phyloP scores from a whole-genome alignment of 2,797 vertebrate genomes.

The Babyrousa celebensis region DNA sequence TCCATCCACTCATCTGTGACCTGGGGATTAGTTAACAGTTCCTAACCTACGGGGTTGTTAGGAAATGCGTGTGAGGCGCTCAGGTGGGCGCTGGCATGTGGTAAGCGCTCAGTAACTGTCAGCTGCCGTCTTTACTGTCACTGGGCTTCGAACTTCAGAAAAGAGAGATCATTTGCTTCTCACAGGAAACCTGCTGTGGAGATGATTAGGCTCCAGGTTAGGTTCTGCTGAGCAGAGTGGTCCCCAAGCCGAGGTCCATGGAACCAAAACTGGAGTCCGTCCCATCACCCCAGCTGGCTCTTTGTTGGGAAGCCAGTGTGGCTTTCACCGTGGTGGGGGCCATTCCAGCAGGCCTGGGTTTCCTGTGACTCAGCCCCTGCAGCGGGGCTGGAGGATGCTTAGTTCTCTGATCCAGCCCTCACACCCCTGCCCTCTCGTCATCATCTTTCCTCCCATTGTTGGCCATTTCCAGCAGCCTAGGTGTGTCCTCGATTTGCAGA shows the following conservation, averaged over 20 bases:
- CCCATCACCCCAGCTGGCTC: fast-evolving
- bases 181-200: not conserved
- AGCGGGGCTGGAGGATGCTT: too few relatives aligned
- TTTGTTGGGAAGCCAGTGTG: not conserved
- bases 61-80: not conserved
- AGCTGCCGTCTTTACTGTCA: fast-evolving
- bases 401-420: not conserved
- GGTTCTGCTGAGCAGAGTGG: not conserved
- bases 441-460: conserved; percentile 63
- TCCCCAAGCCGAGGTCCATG: not conserved
- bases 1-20: not conserved
- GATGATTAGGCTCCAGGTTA: not conserved
- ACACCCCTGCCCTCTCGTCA: not conserved
- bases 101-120: not conserved
- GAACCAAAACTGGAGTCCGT: not conserved
- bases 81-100: not conserved
- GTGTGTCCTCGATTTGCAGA: conserved; percentile 39
- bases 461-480: not conserved
- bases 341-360: not conserved
- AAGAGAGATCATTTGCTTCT: not conserved
- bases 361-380: conserved; percentile 60
- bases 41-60: fast-evolving
- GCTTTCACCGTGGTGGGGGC: not conserved
- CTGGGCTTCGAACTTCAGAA: not conserved
- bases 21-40: too few relatives aligned